Conservation (phyloP, 2,797 vertebrate species). For the Acropternis orthonyx region DNA sequence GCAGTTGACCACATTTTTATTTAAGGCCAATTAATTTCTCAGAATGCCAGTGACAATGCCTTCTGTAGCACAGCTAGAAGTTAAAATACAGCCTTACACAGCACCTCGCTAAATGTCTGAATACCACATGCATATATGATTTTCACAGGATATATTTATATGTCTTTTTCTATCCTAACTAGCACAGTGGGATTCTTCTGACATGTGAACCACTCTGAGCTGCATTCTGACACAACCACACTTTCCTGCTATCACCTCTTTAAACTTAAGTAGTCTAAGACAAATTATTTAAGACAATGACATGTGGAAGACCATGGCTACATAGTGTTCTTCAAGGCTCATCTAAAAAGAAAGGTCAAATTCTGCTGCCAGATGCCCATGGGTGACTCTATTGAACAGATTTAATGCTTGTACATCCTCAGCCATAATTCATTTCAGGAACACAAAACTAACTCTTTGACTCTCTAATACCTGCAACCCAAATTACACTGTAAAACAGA, state of each 20-base stretch:
- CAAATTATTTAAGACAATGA: background rate
- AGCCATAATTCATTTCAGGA: background rate
- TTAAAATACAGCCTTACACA: background rate
- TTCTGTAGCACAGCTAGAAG: background rate
- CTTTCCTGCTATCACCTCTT: background rate
- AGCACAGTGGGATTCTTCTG: background rate
- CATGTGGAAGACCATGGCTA: background rate
- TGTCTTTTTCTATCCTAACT: background rate
- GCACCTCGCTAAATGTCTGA: background rate
- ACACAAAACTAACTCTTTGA: background rate
- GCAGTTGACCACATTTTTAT: background rate
- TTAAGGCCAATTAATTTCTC: slow-evolving; percentile 3
- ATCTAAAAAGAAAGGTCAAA: slow-evolving; percentile 8
- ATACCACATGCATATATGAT: fast-evolving
- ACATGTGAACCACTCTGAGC: background rate
- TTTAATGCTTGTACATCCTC: background rate
- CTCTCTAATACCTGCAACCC: background rate
- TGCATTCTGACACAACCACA: background rate
- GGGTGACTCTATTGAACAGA: background rate
- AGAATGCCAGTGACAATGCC: background rate
- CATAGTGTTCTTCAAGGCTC: background rate
- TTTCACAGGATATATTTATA: background rate
- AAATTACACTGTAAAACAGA: background rate
- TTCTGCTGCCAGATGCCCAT: slow-evolving; percentile 2
- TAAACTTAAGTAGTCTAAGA: background rate